Evolutionary conservation across 2,888 invertebrate genomes (phyloP).

Genomic region (Cataglyphis altisquamis): DNA sequence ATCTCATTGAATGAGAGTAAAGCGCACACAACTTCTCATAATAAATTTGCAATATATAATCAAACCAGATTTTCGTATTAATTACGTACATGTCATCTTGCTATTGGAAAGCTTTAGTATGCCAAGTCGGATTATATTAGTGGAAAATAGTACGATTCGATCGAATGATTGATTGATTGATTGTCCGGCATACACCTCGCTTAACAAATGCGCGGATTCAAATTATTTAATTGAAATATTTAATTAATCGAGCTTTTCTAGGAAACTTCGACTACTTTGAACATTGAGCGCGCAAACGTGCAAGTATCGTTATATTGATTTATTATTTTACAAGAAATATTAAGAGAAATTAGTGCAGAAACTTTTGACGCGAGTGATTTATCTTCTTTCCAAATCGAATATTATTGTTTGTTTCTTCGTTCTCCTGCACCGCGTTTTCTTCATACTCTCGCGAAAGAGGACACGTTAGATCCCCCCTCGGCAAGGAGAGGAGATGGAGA

Average conservation of each 20-base stretch:
- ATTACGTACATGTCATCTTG: not conserved
- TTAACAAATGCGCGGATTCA: not conserved
- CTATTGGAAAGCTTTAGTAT: not conserved
- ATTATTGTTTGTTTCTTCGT: conserved; percentile 17
- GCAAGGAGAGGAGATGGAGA: not conserved
- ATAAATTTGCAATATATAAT: not conserved
- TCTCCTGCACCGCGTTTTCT: conserved; percentile 1
- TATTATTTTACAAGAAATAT: not conserved
- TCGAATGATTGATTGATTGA: not conserved
- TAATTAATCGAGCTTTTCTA: not conserved
- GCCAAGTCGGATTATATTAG: not conserved
- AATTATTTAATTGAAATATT: not conserved
- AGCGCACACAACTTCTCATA: not conserved
- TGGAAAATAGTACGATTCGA: not conserved
- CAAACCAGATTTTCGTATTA: not conserved
- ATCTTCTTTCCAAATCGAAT: not conserved
- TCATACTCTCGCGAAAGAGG: conserved; percentile 12
- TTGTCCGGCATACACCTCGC: not conserved
- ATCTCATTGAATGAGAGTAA: conserved; percentile 23
- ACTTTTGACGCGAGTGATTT: not conserved
- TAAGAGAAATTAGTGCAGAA: conserved; percentile 8
- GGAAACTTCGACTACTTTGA: not conserved
- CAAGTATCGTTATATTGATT: not conserved
- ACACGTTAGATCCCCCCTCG: conserved; percentile 8
- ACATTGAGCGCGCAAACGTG: not conserved